Conservation (phyloP, 2,888 invertebrate genomes). For the Melieria omissa region DNA sequence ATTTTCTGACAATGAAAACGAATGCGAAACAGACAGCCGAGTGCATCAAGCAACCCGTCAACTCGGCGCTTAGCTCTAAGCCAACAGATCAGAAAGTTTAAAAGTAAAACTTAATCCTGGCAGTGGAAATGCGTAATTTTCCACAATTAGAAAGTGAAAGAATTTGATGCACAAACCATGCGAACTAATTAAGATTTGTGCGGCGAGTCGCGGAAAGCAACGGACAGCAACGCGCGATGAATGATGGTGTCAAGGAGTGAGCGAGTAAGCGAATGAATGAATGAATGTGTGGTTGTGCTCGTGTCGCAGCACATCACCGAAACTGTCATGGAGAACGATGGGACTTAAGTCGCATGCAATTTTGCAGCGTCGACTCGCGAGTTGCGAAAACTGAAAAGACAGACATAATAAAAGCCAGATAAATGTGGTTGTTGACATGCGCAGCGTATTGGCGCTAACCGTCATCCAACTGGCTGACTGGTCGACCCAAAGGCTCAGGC, state of each 20-base stretch:
- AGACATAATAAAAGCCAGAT: neutral
- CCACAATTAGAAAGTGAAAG: conserved; percentile 38
- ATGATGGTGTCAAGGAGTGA: neutral
- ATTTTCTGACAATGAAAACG: too few species aligned
- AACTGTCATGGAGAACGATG: conserved; percentile 5
- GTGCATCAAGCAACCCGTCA: too few species aligned
- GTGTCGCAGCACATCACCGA: neutral
- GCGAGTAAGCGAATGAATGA: neutral
- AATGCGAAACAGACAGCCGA: too few species aligned
- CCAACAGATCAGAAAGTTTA: conserved; percentile 18
- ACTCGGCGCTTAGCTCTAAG: too few species aligned
- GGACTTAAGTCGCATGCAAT: conserved; percentile 33
- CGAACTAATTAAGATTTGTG: conserved; percentile 28
- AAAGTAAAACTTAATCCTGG: conserved; percentile 32
- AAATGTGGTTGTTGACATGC: too few species aligned
- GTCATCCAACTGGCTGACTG: too few species aligned
- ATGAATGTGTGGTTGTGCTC: conserved; percentile 1
- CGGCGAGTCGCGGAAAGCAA: too few species aligned
- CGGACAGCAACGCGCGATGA: too few species aligned
- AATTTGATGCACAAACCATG: conserved; percentile 23
- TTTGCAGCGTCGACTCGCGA: conserved; percentile 10
- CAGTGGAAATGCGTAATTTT: conserved; percentile 34
- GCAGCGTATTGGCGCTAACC: too few species aligned
- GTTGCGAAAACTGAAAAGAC: conserved; percentile 7
- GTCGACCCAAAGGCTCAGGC: too few species aligned